Evolutionary conservation across 1,140 invertebrate genomes (phyloP).

Genomic region (Drosophila arizonae): DNA sequence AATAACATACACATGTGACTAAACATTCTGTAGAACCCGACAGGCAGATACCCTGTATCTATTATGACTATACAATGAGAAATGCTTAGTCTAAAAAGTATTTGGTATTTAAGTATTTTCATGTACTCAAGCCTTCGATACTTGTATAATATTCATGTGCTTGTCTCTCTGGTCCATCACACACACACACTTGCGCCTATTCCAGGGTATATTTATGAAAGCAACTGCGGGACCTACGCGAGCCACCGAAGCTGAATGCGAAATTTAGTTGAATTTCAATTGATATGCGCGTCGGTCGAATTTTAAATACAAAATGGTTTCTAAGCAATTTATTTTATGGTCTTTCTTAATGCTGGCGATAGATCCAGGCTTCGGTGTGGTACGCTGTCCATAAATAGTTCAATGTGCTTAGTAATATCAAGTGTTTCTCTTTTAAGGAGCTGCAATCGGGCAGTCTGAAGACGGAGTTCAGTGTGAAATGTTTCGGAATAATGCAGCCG

Average conservation of each 20-base stretch:
- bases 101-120: not conserved
- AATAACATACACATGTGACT: not conserved
- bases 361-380: not conserved
- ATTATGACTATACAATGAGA: not conserved
- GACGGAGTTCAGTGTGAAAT: slow-evolving; percentile 21
- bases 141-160: too few species aligned
- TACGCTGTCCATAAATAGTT: not conserved
- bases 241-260: not conserved
- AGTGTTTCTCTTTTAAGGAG: not conserved
- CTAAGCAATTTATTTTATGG: not conserved
- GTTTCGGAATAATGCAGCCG: slow-evolving; percentile 11
- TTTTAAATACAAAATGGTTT: not conserved
- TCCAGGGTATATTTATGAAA: not conserved
- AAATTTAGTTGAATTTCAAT: slow-evolving; percentile 23
- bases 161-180: not conserved
- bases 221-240: not conserved
- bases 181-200: not conserved
- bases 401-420: not conserved
- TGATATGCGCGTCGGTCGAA: slow-evolving; percentile 7
- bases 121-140: not conserved
- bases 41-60: too few species aligned
- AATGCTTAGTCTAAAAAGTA: not conserved
- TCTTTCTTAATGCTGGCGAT: not conserved
- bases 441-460: not conserved
- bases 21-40: too few species aligned